Evolutionary conservation across 2,113 vertebrate species (phyloP).

Genomic region (Petrocephalus zakoni): DNA sequence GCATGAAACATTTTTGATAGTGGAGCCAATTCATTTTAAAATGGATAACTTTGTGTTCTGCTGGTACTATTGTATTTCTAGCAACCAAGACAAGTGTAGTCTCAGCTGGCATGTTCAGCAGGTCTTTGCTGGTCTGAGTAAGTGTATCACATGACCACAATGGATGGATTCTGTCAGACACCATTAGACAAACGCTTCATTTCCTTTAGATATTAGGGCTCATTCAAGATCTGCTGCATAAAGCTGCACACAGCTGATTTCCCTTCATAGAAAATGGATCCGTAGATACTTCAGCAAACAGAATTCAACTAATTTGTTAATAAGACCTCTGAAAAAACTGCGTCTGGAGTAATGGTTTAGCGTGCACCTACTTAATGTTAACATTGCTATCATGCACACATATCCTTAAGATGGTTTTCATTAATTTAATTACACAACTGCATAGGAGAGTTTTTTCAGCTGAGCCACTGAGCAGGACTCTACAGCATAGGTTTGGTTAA

Average conservation of each 20-base stretch:
- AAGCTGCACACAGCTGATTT: slow-evolving; percentile 23
- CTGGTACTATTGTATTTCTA: not conserved
- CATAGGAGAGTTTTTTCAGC: not conserved
- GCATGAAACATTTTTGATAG: not conserved
- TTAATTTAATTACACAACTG: not conserved
- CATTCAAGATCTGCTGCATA: slow-evolving; percentile 30
- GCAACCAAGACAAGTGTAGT: not conserved
- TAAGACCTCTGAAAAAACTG: slow-evolving; percentile 22
- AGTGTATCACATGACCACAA: slow-evolving; percentile 56
- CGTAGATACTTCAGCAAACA: slow-evolving; percentile 37
- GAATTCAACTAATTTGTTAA: slow-evolving; percentile 37
- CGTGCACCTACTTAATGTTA: not conserved
- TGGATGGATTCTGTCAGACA: slow-evolving; percentile 60
- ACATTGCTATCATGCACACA: not conserved
- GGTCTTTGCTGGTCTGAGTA: not conserved
- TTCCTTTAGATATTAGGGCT: slow-evolving; percentile 51
- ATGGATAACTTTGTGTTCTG: not conserved
- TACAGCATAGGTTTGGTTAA: not conserved
- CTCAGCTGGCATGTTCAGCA: not conserved
- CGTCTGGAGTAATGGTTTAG: not conserved
- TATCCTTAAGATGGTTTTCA: not conserved
- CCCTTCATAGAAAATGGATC: slow-evolving; percentile 44
- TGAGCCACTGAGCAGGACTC: not conserved
- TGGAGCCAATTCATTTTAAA: not conserved
- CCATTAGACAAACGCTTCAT: slow-evolving; percentile 57